Conservation (phyloP, 2,888 invertebrate genomes). For the Sussaba pulchella region DNA sequence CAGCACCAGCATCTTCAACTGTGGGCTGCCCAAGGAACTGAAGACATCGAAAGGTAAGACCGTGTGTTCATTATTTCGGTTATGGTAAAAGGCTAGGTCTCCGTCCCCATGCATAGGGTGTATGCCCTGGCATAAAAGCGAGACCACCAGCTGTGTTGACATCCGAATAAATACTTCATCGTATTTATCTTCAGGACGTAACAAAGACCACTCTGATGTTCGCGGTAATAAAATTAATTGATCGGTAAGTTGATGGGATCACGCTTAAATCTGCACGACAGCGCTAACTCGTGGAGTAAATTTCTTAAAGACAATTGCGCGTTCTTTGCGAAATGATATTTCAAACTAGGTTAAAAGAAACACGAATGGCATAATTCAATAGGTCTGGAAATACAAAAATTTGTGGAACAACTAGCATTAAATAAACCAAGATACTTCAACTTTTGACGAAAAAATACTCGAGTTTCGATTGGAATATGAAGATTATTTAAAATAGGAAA, state of each 20-base stretch:
- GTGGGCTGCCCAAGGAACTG: no score
- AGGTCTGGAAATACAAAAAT: conserved; percentile 22
- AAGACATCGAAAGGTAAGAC: no score
- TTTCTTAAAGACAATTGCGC: conserved; percentile 27
- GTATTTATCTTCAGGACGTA: no score
- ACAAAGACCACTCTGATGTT: conserved; percentile 10
- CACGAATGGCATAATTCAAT: neutral
- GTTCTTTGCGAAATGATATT: conserved; percentile 11
- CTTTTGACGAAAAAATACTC: conserved; percentile 20
- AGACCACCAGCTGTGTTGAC: no score
- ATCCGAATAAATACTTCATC: no score
- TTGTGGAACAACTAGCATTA: conserved; percentile 14
- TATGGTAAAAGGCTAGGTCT: no score
- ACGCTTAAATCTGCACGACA: conserved; percentile 12
- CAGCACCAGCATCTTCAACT: no score
- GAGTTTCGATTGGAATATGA: conserved; percentile 15
- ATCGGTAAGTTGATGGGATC: no score
- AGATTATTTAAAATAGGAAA: conserved; percentile 8
- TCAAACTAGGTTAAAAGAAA: conserved; percentile 17
- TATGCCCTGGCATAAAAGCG: no score
- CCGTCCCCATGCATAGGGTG: no score
- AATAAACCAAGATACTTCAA: conserved; percentile 18
- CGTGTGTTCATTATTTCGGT: no score
- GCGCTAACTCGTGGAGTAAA: conserved; percentile 21
- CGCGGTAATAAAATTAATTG: no score